These are phyloP conservation scores for Enhydra lutris DNA, from an alignment of 2,113 vertebrate species.

Conservation along the genomic window DNA sequence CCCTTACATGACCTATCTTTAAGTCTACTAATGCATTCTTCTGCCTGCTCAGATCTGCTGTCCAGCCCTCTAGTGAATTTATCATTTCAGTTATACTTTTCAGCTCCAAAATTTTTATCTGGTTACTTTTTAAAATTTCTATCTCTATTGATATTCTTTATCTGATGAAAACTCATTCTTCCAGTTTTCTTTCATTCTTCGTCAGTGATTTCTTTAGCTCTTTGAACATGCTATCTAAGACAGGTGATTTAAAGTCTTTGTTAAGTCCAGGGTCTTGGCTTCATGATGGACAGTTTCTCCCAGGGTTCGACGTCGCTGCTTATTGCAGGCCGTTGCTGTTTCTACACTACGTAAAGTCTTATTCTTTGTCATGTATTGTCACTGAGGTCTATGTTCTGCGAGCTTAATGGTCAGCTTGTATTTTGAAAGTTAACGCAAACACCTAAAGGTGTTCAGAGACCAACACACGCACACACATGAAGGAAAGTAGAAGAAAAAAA, in stretches of 20 bases:
- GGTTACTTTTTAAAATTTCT: background rate
- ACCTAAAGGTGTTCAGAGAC: background rate
- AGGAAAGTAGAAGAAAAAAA: background rate
- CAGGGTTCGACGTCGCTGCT: background rate
- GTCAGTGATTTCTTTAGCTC: background rate
- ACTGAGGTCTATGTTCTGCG: background rate
- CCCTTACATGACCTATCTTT: background rate
- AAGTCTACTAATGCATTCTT: background rate
- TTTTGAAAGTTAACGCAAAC: background rate
- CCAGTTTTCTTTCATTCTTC: background rate
- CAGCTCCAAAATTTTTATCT: background rate
- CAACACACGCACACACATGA: background rate
- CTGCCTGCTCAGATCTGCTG: background rate
- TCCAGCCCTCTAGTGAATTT: background rate
- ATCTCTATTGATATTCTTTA: background rate
- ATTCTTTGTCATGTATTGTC: background rate
- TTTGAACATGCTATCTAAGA: background rate
- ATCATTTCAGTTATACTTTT: background rate
- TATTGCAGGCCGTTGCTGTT: background rate
- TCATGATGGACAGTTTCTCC: background rate
- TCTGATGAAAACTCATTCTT: background rate
- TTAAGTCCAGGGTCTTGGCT: background rate
- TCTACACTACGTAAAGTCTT: background rate
- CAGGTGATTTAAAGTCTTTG: background rate
- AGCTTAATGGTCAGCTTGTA: background rate